These are phyloP conservation scores for Strix aluco DNA, from an alignment of 2,113 vertebrate species.

Conservation along the genomic window DNA sequence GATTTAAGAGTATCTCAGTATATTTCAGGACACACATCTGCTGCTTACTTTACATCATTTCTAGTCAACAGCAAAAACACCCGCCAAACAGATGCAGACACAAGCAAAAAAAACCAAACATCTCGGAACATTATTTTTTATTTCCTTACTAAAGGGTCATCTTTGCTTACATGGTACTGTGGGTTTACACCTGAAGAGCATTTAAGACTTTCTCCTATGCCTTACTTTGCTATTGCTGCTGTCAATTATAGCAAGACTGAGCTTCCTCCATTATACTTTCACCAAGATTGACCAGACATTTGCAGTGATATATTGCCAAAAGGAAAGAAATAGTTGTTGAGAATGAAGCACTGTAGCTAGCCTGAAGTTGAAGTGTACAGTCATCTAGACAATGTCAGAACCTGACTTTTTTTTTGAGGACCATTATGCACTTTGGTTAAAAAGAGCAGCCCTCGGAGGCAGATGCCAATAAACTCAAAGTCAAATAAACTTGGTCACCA, in stretches of 20 bases:
- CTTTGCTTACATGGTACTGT: not conserved
- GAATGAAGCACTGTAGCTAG: not conserved
- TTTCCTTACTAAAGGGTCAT: not conserved
- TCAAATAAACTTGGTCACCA: not conserved
- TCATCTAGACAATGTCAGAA: not conserved
- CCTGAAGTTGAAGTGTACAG: not conserved
- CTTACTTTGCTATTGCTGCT: not conserved
- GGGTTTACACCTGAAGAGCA: not conserved
- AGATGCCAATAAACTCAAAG: not conserved
- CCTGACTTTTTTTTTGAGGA: not conserved
- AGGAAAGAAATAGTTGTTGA: not conserved
- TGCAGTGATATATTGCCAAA: not conserved
- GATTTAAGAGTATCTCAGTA: not conserved
- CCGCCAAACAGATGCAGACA: not conserved
- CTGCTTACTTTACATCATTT: not conserved
- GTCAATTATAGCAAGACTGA: not conserved
- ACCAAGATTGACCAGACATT: not conserved
- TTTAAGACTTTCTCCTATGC: not conserved
- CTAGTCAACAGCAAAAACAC: not conserved
- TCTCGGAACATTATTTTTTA: not conserved
- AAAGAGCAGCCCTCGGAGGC: not conserved
- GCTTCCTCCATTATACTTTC: not conserved
- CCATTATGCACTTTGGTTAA: not conserved
- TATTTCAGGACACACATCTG: not conserved
- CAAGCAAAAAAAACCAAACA: not conserved